phyloP scores from a whole-genome alignment of 2,797 vertebrate species.

The Malacoctenus gilli region DNA sequence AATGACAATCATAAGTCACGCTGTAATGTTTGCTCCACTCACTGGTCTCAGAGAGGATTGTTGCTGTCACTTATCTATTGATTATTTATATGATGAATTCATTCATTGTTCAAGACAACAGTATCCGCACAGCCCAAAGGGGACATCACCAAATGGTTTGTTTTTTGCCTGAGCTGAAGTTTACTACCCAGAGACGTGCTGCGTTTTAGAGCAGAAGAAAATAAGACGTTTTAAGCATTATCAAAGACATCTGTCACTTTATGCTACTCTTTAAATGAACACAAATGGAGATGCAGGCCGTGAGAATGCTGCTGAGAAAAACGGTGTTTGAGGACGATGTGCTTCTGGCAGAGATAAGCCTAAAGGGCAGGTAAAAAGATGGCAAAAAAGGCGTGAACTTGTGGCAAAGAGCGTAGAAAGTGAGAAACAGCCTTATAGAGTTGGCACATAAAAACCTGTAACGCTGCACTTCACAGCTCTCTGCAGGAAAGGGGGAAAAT shows the following conservation, averaged over 20 bases:
- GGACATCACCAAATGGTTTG: background rate
- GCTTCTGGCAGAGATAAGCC: background rate
- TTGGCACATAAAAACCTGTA: background rate
- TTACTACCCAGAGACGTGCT: background rate
- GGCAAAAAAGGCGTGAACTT: slow-evolving; percentile 3
- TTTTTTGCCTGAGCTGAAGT: background rate
- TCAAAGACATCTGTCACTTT: background rate
- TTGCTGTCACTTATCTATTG: background rate
- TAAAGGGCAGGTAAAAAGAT: background rate
- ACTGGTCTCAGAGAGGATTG: background rate
- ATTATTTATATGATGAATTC: background rate
- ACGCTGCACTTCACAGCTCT: background rate
- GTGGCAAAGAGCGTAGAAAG: background rate
- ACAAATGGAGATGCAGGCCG: too few relatives aligned
- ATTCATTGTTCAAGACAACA: background rate
- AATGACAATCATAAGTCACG: background rate
- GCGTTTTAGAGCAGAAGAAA: background rate
- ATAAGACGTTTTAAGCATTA: background rate
- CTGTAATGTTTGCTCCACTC: background rate
- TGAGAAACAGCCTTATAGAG: background rate
- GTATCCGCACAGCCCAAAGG: background rate
- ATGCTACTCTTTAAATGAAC: too few relatives aligned
- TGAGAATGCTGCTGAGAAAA: too few relatives aligned
- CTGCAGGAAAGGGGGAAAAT: background rate
- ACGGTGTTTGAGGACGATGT: too few relatives aligned